A percentile compares a stretch with the other conserved stretches of the same genome.
Evolutionary conservation across 2,797 vertebrate species (phyloP).

Genomic region (Discoglossus pictus): DNA sequence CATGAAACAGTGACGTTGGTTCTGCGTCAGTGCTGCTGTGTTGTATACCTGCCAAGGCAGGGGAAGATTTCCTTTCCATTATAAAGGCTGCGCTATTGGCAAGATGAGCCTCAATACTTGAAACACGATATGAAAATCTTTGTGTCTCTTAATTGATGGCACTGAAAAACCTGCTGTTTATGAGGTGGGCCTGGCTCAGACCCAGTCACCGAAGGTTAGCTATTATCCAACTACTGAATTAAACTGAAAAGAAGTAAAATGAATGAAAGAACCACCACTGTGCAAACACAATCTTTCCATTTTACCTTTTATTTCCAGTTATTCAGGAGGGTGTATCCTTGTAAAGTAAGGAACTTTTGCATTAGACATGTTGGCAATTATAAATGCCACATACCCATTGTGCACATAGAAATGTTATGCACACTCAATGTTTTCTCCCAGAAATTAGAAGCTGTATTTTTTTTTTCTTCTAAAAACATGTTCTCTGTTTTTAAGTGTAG

Average conservation of each 20-base stretch:
- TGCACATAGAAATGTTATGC: no score
- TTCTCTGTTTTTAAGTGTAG: no score
- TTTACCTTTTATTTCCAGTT: no score
- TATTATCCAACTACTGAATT: neutral
- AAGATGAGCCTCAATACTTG: conserved; percentile 38
- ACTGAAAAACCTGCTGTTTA: conserved; percentile 15
- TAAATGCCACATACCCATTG: no score
- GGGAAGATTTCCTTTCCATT: conserved; percentile 34
- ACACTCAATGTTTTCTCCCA: no score
- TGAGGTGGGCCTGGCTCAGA: conserved; percentile 7
- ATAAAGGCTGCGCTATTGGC: conserved; percentile 18
- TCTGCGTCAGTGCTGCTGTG: conserved; percentile 18
- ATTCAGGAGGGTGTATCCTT: no score
- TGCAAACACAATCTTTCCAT: no score
- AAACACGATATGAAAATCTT: conserved; percentile 44
- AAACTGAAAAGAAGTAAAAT: neutral
- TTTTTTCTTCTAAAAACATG: no score
- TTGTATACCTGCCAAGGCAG: conserved; percentile 19
- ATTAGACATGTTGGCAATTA: no score
- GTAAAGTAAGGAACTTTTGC: no score
- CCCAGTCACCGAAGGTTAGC: conserved; percentile 19
- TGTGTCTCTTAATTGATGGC: conserved; percentile 36
- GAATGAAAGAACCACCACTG: no score
- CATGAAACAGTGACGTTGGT: conserved; percentile 19
- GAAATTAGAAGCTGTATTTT: no score